Percentiles rank a stretch among this genome's conserved stretches.
These are phyloP conservation scores for Fissipunctia ypsillon DNA, from an alignment of 2,888 invertebrate species.

Conservation along the genomic window DNA sequence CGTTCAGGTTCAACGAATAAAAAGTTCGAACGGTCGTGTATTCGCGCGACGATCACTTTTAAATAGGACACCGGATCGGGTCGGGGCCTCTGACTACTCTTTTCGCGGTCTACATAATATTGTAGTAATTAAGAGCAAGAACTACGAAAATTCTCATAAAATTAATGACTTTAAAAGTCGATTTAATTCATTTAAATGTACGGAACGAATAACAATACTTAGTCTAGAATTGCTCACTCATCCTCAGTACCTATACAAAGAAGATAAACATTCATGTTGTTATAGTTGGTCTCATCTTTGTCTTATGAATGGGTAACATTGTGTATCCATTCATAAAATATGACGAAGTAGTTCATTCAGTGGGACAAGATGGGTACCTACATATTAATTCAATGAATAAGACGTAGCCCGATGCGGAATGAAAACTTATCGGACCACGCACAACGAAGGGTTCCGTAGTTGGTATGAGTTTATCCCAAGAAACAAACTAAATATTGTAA, in stretches of 20 bases:
- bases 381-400: background rate
- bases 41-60: no score
- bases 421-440: no score
- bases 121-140: background rate
- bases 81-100: background rate
- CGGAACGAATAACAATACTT: conserved; percentile 38
- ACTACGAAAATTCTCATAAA: background rate
- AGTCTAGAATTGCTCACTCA: background rate
- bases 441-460: no score
- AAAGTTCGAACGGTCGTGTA: no score
- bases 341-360: background rate
- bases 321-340: conserved; percentile 16
- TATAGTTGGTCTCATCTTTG: no score
- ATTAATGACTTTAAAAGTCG: background rate
- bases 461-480: no score
- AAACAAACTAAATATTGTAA: no score
- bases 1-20: no score
- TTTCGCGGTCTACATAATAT: background rate
- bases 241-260: conserved; percentile 13
- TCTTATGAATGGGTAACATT: conserved; percentile 7
- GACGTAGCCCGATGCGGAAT: background rate
- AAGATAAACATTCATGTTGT: conserved; percentile 44
- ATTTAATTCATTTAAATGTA: conserved; percentile 4
- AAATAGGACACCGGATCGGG: no score
- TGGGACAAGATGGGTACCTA: background rate